Percentiles rank a stretch among this genome's conserved stretches.
These are phyloP conservation scores for Galagoides demidoff DNA, from an alignment of 2,797 vertebrate genomes.

Conservation along the genomic window DNA sequence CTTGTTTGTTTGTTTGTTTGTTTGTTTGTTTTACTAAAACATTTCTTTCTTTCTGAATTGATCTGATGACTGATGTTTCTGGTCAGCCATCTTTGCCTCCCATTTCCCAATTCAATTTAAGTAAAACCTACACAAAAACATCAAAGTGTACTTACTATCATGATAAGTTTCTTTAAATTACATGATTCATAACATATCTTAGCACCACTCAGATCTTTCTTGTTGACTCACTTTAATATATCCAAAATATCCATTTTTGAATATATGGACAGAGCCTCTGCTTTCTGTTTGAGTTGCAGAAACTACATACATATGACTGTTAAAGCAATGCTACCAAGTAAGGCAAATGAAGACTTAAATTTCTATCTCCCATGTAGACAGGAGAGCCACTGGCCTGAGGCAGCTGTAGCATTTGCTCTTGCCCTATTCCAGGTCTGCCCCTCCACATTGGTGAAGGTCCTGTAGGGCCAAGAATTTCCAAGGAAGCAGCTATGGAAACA, in stretches of 20 bases:
- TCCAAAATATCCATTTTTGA: background rate
- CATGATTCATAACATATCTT: background rate
- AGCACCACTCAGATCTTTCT: conserved; percentile 6
- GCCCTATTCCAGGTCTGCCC: background rate
- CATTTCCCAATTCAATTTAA: conserved; percentile 9
- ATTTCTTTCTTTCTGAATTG: background rate
- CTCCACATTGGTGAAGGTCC: background rate
- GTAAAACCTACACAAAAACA: conserved; percentile 3
- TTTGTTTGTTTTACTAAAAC: background rate
- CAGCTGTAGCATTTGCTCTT: background rate
- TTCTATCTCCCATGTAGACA: background rate
- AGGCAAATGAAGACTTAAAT: background rate
- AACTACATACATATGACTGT: background rate
- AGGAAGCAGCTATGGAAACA: background rate
- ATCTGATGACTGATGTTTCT: background rate
- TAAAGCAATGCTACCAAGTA: background rate
- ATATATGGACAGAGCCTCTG: background rate
- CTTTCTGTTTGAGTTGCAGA: background rate
- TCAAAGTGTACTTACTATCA: background rate
- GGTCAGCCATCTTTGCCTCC: background rate
- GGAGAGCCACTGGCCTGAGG: background rate
- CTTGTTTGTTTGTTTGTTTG: background rate
- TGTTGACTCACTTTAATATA: background rate
- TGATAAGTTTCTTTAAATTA: background rate
- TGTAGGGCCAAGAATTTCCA: background rate